Evolutionary conservation across 2,797 vertebrate genomes (phyloP), one percentile per base, ranked within the genome.

Genomic region (Tokudaia muenninki): DNA sequence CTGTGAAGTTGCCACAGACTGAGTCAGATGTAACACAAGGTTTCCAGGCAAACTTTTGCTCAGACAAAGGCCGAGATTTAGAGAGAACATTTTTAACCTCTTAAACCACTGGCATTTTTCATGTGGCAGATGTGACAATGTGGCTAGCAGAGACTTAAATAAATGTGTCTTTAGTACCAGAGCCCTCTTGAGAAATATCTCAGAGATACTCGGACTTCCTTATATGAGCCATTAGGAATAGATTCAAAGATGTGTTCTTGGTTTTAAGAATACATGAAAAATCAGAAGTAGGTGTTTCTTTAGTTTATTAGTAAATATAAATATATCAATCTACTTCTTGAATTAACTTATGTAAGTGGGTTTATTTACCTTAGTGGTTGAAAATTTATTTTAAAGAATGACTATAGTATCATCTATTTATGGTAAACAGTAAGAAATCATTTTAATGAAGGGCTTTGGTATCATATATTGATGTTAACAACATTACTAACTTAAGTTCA

Each of bases 11-110:
- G 90, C 78, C 87, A 34, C 50, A 59, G 12, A 87, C 94, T 96
- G 95, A 97, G 41, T 95, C 93, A 96, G 94, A 84, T 87, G 65
- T 65, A 80, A 67, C 44, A 88, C 26, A 41, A 90, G 86, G 91
- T 91, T 92, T 95, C 88, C 84, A 96, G 31, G 61, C 26, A 70
- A 81, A 65, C 55, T 92, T 92, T 87, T 22, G 65, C 70, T 75
- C n/a, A 29, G 17, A 91, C 92, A 67, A 93, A 91, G 47, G 4
- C 10, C 14, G 37, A 95, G 17, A 10, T 3, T 16, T 14, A 79
- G 6, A 78, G 37, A 67, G 67, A 34, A 61, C 4, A 17, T 80
- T 72, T 57, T 9, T 24, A 29, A 29, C 57, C 89, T 13, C 22
- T 29, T 59, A 24, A 47, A 59, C 2, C 63, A 26, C 24, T 78